Percentiles rank a stretch among this genome's conserved stretches.
These are phyloP conservation scores for Triplophysa tibetana DNA, from an alignment of 2,113 vertebrate species.

Conservation along the genomic window DNA sequence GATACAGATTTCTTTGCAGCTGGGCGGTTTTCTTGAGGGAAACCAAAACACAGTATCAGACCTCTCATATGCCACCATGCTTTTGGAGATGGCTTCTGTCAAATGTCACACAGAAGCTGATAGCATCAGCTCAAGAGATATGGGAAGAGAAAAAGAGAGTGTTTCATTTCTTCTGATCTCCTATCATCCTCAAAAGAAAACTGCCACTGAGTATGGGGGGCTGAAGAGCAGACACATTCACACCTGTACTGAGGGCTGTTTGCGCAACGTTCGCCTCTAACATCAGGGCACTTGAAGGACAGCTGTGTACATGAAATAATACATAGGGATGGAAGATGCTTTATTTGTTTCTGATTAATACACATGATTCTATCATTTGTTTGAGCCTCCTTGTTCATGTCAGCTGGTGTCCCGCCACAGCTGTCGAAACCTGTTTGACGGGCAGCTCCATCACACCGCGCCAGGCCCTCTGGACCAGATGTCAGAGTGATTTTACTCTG, in stretches of 20 bases:
- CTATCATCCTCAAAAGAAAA: conserved; percentile 42
- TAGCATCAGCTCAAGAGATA: conserved; percentile 48
- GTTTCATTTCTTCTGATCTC: conserved; percentile 55
- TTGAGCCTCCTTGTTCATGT: conserved; percentile 22
- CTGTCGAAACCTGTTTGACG: neutral
- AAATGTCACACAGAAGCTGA: conserved; percentile 53
- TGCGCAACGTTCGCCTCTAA: conserved; percentile 38
- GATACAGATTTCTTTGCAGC: conserved; percentile 16
- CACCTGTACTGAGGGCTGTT: conserved; percentile 54
- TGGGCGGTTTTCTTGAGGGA: conserved; percentile 35
- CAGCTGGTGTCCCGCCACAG: neutral
- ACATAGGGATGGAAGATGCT: neutral
- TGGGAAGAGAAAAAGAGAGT: conserved; percentile 44
- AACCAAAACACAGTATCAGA: conserved; percentile 50
- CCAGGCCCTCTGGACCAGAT: neutral
- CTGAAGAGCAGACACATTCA: conserved; percentile 17
- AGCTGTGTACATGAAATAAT: conserved; percentile 38
- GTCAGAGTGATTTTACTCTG: conserved; percentile 39
- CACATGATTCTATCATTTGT: conserved; percentile 17
- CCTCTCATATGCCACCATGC: conserved; percentile 40
- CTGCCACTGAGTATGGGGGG: conserved; percentile 5
- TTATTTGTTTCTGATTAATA: conserved; percentile 21
- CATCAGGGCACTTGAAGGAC: conserved; percentile 47
- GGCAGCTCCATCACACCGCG: conserved; percentile 30
- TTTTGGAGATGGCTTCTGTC: conserved; percentile 52